A percentile compares a stretch with the other conserved stretches of the same genome.
These are phyloP conservation scores for Xyrauchen texanus DNA, from an alignment of 2,113 vertebrate species.

Conservation along the genomic window DNA sequence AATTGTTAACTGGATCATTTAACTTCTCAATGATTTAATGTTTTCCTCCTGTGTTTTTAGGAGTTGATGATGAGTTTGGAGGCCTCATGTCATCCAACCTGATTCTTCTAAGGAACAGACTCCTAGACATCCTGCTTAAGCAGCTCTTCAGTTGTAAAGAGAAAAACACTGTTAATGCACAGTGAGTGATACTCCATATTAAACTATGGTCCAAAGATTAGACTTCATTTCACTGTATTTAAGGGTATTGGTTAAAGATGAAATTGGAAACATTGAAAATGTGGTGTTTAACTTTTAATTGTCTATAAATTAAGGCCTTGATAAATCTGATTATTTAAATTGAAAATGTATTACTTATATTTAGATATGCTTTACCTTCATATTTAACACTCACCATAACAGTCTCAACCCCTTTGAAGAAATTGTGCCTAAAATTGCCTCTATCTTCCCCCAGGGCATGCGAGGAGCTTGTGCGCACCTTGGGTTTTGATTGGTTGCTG, in stretches of 20 bases:
- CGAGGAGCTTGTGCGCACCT: slow-evolving; percentile 90
- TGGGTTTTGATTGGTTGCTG: slow-evolving; percentile 96
- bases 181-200: slow-evolving; percentile 78
- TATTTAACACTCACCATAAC: neutral
- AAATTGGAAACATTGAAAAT: too few species aligned
- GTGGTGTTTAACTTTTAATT: too few species aligned
- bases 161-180: slow-evolving; percentile 88
- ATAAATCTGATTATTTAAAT: too few species aligned
- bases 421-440: neutral
- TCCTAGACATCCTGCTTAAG: slow-evolving; percentile 91
- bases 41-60: slow-evolving; percentile 62
- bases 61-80: slow-evolving; percentile 90
- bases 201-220: too few species aligned
- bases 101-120: slow-evolving; percentile 90
- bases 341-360: too few species aligned
- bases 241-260: too few species aligned
- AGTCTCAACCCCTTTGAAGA: neutral
- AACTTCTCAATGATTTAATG: neutral
- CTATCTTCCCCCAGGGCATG: slow-evolving; percentile 80
- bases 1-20: neutral
- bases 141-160: slow-evolving; percentile 92
- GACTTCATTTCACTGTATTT: too few species aligned
- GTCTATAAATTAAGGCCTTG: too few species aligned
- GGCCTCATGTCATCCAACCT: slow-evolving; percentile 92
- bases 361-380: neutral